Base-by-base conservation (phyloP, 2,113 vertebrate genomes). In the Indicator maculatus region DNA sequence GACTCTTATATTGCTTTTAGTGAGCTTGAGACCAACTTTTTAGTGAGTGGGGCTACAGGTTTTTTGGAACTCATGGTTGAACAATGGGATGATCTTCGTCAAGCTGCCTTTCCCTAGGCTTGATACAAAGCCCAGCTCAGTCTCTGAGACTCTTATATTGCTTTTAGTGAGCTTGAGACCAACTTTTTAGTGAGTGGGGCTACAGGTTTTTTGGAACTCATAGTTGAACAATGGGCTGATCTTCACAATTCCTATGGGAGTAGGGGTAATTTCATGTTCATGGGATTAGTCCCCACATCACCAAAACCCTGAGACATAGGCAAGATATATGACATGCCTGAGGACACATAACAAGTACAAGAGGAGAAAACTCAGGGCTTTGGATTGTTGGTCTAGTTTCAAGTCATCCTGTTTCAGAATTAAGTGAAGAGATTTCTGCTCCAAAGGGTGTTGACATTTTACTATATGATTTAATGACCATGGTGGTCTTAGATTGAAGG, bases 291-390 rank as follows among this genome's bases (percentile, higher is more conserved):
- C 2, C 11, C 19, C 21, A 38, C 1, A 6, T 28, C 17, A 24
- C 8, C 13, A 36, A 18, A 10, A 74, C n/a, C 9, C 2, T 9
- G 11, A 17, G 12, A 9, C 11, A 11, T 5, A 31, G 1, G 0
- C 9, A n/a, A 28, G 11, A 39, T 28, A 27, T 5, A 6, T 6
- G 0, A 50, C 15, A 2, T 15, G 10, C 20, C n/a, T 36, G 45
- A 67, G 28, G 28, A 28, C 16, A 33, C 8, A 27, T 5, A 38
- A 33, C 2, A 3, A 60, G 17, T 36, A 20, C 27, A 44, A 55
- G 18, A 72, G 20, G 20, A 69, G 81, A 52, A 76, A n/a, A 52
- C 11, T 28, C 24, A 66, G 19, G 2, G 10, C 17, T 71, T 28
- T 44, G 26, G 24, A 30, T 11, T 6, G 9, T 19, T 27, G 9